Evolutionary conservation across 1,140 invertebrate genomes (phyloP), one percentile per base, ranked within the genome.

Genomic region (Drosophila ohnishii): DNA sequence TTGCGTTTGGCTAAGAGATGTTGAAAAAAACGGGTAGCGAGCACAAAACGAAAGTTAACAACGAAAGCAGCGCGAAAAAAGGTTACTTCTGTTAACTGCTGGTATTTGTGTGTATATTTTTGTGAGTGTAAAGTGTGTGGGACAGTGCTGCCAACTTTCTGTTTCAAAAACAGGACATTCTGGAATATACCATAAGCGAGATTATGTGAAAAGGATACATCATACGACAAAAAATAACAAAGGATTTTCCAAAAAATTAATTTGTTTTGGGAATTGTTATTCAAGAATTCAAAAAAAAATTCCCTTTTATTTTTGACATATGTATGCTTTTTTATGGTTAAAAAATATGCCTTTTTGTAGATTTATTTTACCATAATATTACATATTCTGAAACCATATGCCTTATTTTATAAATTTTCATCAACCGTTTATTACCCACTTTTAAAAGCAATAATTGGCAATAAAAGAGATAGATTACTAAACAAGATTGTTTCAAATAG

Each of bases 81-180:
- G 69, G 48, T 86, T 82, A 75, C 77, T 82, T 81, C 48, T 78
- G 76, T 85, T 65, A 85, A 86, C 69, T 78, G 74, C 65, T 78
- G 59, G 14, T 53, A 53, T 53, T 53, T 37, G 37, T 44, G 30
- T 45, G 39, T 40, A 35, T 66, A 53, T 53, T 53, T 37, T 32
- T 44, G 30, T 45, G 39, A 45, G 40, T 66, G 44, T 63, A 7
- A 11, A 10, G 40, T 59, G 59, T 66, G 44, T 39, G 11, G 2
- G 3, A 37, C 19, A 53, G 51, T 53, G 50, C 32, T 53, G 50
- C 19, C 51, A 14, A 37, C 8, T 35, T 53, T 14, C 13, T 6
- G 14, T 14, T 53, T 53, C 7, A 1, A 35, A 53, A 35, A 35
- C 6, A 14, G 32, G n/a, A 51, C 1, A 19, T 5, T 35, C 2